phyloP scores from a whole-genome alignment of 2,113 vertebrate genomes.

The Notothenia coriiceps region DNA sequence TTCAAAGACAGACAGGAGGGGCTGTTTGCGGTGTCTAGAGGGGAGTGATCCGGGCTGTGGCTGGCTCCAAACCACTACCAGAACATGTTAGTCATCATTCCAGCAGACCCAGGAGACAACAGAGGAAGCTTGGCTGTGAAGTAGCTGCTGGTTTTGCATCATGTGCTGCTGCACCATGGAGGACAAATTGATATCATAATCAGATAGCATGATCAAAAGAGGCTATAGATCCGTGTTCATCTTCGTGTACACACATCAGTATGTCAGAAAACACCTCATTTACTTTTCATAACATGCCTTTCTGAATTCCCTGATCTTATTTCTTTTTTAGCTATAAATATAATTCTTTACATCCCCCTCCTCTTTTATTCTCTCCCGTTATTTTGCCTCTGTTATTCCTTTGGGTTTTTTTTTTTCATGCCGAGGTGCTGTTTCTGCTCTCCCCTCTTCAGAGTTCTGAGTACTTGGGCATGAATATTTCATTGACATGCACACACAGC shows the following conservation, averaged over 20 bases:
- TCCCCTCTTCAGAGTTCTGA: constrained; percentile 70
- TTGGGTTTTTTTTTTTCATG: constrained; percentile 61
- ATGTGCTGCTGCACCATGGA: neutral
- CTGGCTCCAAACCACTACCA: constrained; percentile 33
- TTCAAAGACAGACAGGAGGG: constrained; percentile 38
- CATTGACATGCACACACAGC: constrained; percentile 54
- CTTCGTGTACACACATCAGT: neutral
- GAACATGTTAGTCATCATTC: constrained; percentile 24
- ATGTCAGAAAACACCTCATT: constrained; percentile 8
- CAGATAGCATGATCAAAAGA: constrained; percentile 8
- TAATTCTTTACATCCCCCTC: constrained; percentile 26
- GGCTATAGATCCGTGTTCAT: constrained; percentile 21
- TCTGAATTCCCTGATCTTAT: constrained; percentile 21
- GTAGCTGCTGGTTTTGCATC: neutral
- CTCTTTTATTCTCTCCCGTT: constrained; percentile 38
- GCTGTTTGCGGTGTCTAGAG: constrained; percentile 40
- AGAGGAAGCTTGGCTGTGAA: constrained; percentile 7
- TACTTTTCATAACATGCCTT: constrained; percentile 18
- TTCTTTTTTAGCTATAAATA: constrained; percentile 59
- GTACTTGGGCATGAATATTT: constrained; percentile 78
- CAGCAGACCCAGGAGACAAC: constrained; percentile 1
- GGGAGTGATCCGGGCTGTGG: constrained; percentile 13
- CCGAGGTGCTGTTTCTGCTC: constrained; percentile 68
- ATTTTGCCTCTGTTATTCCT: no score
- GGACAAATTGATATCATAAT: constrained; percentile 7